Evolutionary conservation across 1,140 invertebrate species (phyloP), one percentile per base, ranked within the genome.

Genomic region (Bombus waltoni): DNA sequence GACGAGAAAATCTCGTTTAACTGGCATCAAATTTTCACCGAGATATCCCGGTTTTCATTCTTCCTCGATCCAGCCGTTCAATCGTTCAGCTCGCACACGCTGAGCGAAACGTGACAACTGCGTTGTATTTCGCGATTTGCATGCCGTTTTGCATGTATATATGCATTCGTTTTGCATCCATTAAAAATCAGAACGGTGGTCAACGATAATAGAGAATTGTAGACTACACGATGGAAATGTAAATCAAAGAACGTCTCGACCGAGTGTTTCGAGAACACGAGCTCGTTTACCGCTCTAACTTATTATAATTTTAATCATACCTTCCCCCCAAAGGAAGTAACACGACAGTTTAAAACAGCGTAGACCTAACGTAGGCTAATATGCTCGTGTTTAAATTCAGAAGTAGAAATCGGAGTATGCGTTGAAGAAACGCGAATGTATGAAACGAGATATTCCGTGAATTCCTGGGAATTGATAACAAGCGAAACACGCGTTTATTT

Each of bases 151-250:
- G 81, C 73, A 83, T 83, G 85, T 65, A 62, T 62, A 62, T 62
- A 86, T 86, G 84, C 84, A 86, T 82, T 72, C 81, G 73, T 83
- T 86, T 86, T 86, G 81, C 85, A 86, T 86, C 47, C 32, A 86
- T 86, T 86, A 86, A 86, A 86, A 83, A 86, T 86, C 81, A 83
- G 80, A 32, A 40, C 66, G 44, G 15, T 62, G 79, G 70, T 75
- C 65, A 75, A 32, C 62, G 72, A 76, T 82, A 82, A 86, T 86
- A 72, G 79, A 38, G 40, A 65, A 4, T 44, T 47, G 32, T 9
- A n/a, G 79, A 38, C 44, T 53, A 22, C 70, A 18, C 42, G 53
- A 74, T 74, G 70, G 40, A 73, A 75, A 85, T 81, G 84, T 65
- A 62, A 85, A 81, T 81, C 35, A 18, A 13, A 13, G 32, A 66